Evolutionary conservation across 2,888 invertebrate genomes (phyloP).

Genomic region (Azorinus chamasolen): DNA sequence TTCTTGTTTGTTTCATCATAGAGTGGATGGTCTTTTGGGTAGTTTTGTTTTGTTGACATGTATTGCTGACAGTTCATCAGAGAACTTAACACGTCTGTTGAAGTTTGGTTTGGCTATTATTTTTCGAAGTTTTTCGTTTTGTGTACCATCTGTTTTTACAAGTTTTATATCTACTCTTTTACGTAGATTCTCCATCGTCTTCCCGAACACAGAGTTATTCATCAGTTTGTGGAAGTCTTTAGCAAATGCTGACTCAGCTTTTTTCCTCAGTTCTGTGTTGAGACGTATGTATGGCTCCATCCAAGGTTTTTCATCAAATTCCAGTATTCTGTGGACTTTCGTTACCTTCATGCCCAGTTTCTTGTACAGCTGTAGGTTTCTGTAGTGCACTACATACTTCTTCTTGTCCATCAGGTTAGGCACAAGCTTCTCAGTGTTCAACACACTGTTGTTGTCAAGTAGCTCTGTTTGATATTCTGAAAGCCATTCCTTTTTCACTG

Average conservation of each 20-base stretch:
- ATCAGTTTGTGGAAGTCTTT: constrained; percentile 78
- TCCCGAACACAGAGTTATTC: constrained; percentile 71
- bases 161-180: constrained; percentile 28
- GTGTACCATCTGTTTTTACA: constrained; percentile 25
- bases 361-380: constrained; percentile 79
- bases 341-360: constrained; percentile 69
- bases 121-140: constrained; percentile 15
- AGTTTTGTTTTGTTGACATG: constrained; percentile 45
- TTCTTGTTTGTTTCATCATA: constrained; percentile 48
- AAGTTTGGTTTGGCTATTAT: constrained; percentile 25
- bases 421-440: constrained; percentile 48
- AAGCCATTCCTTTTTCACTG: constrained; percentile 67
- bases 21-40: constrained; percentile 46
- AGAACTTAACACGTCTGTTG: constrained; percentile 36
- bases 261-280: constrained; percentile 70
- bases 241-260: constrained; percentile 80
- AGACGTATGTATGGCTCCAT: constrained; percentile 84
- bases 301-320: constrained; percentile 80
- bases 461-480: constrained; percentile 51
- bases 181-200: constrained; percentile 49
- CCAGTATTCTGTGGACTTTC: constrained; percentile 77
- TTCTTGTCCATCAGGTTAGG: constrained; percentile 65
- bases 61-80: constrained; percentile 36
- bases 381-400: constrained; percentile 83
- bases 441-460: constrained; percentile 55